These are phyloP conservation scores for Ovibos moschatus DNA, from an alignment of 2,113 vertebrate genomes.

Conservation along the genomic window DNA sequence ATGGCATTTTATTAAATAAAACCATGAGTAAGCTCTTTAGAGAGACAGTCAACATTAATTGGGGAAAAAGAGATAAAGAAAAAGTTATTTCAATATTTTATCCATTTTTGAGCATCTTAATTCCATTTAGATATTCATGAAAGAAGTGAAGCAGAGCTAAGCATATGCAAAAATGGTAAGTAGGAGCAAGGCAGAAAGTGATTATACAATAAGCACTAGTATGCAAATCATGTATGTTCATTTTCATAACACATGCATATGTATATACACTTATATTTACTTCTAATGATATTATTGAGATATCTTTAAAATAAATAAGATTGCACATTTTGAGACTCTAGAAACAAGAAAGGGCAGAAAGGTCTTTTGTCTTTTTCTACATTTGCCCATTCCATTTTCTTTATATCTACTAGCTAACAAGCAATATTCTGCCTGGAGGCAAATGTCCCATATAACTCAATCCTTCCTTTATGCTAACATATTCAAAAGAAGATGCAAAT, in stretches of 20 bases:
- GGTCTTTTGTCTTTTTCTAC: not conserved
- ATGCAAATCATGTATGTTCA: not conserved
- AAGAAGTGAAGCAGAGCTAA: constrained; percentile 25
- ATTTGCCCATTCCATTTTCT: not conserved
- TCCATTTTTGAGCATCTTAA: constrained; percentile 6
- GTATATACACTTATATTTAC: not conserved
- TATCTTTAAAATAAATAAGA: constrained; percentile 16
- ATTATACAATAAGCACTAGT: not conserved
- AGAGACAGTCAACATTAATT: not conserved
- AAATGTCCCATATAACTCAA: not conserved
- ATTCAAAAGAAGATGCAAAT: constrained; percentile 38
- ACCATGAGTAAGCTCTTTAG: not conserved
- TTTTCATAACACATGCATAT: constrained; percentile 11
- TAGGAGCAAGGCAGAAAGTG: not conserved
- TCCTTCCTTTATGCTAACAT: not conserved
- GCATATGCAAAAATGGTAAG: not conserved
- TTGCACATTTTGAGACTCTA: not conserved
- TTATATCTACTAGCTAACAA: not conserved
- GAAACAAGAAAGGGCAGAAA: not conserved
- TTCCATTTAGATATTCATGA: not conserved
- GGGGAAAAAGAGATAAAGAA: not conserved
- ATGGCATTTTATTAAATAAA: not conserved
- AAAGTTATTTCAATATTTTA: constrained; percentile 13
- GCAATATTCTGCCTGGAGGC: not conserved
- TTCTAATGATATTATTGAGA: not conserved